A percentile compares a stretch with the other conserved stretches of the same genome.
Evolutionary conservation across 2,888 invertebrate species (phyloP).

Genomic region (Pemphredon lugubris): DNA sequence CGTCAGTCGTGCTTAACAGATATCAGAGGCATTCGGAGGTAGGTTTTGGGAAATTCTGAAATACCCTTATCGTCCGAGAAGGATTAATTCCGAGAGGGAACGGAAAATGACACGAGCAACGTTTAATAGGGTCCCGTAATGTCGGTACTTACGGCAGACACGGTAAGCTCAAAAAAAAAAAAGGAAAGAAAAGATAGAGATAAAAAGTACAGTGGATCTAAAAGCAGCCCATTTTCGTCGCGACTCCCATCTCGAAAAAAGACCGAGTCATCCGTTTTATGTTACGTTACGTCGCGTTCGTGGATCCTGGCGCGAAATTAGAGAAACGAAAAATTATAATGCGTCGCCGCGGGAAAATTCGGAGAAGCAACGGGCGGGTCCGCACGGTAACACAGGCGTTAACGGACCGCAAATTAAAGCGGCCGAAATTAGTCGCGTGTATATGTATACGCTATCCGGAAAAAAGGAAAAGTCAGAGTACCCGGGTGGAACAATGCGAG

Average conservation of each 20-base stretch:
- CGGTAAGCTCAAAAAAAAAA: not conserved
- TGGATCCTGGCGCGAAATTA: slow-evolving; percentile 18
- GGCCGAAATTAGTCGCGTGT: not conserved
- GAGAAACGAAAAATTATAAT: slow-evolving; percentile 20
- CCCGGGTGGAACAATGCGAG: no score
- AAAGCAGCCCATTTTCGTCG: slow-evolving; percentile 19
- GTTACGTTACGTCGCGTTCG: slow-evolving; percentile 3
- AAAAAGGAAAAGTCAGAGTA: no score
- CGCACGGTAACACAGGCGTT: not conserved
- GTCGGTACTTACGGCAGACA: slow-evolving; percentile 21
- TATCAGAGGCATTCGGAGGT: no score
- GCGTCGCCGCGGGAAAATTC: slow-evolving; percentile 17
- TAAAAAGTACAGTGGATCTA: slow-evolving; percentile 3
- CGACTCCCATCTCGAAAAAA: slow-evolving; percentile 9
- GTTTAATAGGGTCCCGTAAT: slow-evolving; percentile 31
- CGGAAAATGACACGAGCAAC: slow-evolving; percentile 14
- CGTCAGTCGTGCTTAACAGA: no score
- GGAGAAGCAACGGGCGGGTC: not conserved
- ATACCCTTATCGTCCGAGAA: not conserved
- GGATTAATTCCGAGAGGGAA: slow-evolving; percentile 17
- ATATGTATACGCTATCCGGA: no score
- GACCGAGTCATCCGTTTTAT: slow-evolving; percentile 30
- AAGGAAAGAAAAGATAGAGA: slow-evolving; percentile 10
- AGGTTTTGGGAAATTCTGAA: no score
- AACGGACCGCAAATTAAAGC: slow-evolving; percentile 1